Evolutionary conservation across 2,888 invertebrate species (phyloP).

Genomic region (Tachystola acroxantha): DNA sequence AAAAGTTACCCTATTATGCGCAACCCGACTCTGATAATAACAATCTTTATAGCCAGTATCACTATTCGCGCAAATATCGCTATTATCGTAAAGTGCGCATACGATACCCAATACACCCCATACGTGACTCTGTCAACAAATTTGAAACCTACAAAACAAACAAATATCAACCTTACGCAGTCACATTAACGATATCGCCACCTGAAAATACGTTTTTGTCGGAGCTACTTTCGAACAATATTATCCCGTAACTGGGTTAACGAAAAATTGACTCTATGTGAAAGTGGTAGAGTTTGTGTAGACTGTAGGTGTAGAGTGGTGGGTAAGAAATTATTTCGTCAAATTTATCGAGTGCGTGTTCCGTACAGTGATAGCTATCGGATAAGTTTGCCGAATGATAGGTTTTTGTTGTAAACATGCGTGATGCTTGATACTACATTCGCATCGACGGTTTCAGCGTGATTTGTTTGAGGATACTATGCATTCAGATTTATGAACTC

Average conservation of each 20-base stretch:
- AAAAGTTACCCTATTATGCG: neutral
- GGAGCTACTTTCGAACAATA: too few species aligned
- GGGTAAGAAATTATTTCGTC: constrained; percentile 26
- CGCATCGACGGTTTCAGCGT: too few species aligned
- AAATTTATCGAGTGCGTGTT: constrained; percentile 28
- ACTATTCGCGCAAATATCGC: constrained; percentile 1
- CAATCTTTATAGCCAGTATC: constrained; percentile 1
- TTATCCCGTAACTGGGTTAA: too few species aligned
- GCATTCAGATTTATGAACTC: too few species aligned
- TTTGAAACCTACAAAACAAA: neutral
- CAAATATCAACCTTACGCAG: neutral
- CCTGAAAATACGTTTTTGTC: too few species aligned
- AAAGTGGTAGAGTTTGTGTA: neutral
- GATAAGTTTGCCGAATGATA: constrained; percentile 9
- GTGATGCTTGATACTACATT: too few species aligned
- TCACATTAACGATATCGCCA: too few species aligned
- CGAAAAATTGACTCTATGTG: neutral
- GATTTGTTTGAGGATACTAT: too few species aligned
- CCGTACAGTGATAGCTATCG: neutral
- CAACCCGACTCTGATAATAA: neutral
- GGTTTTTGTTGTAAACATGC: neutral
- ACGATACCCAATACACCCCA: constrained; percentile 1
- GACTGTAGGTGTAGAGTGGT: neutral
- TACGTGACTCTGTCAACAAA: constrained; percentile 4
- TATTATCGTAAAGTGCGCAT: constrained; percentile 8